Percentiles rank a stretch among this genome's conserved stretches.
Conservation (phyloP, 2,888 invertebrate species). For the Diarsia dahlii region DNA sequence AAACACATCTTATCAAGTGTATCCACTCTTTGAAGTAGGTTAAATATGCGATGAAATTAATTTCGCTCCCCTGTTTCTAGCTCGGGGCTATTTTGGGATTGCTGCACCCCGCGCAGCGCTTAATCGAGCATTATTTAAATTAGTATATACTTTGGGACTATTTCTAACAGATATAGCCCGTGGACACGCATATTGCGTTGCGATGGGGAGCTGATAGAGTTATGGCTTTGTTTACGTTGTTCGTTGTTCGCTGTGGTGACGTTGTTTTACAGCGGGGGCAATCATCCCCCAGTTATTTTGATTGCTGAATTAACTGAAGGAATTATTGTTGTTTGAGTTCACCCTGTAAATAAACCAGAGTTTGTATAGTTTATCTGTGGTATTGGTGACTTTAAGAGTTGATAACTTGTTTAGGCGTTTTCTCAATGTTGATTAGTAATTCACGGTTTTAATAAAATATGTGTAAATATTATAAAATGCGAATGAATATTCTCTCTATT, state of each 20-base stretch:
- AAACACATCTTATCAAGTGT: constrained; percentile 53
- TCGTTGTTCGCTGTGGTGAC: constrained; percentile 12
- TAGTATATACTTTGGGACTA: constrained; percentile 66
- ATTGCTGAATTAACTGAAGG: constrained; percentile 21
- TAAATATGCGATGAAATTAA: constrained; percentile 75
- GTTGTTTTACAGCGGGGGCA: constrained; percentile 36
- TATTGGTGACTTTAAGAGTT: not conserved
- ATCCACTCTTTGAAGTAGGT: constrained; percentile 66
- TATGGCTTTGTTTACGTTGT: constrained; percentile 52
- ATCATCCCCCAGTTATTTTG: constrained; percentile 29
- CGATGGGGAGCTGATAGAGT: constrained; percentile 45
- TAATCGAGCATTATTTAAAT: constrained; percentile 80
- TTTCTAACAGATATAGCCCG: constrained; percentile 56
- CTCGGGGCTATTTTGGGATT: constrained; percentile 65
- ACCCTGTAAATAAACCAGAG: not conserved
- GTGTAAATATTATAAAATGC: not conserved
- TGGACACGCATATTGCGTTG: constrained; percentile 36
- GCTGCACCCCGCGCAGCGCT: constrained; percentile 67
- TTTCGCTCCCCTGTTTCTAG: constrained; percentile 63
- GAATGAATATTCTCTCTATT: not conserved
- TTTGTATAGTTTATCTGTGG: not conserved
- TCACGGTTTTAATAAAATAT: not conserved
- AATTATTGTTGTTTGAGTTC: constrained; percentile 19
- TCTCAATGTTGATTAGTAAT: not conserved
- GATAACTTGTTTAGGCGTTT: not conserved